A percentile compares a stretch with the other conserved stretches of the same genome.
phyloP scores from a whole-genome alignment of 2,797 vertebrate genomes.

The Pelochelys cantorii region DNA sequence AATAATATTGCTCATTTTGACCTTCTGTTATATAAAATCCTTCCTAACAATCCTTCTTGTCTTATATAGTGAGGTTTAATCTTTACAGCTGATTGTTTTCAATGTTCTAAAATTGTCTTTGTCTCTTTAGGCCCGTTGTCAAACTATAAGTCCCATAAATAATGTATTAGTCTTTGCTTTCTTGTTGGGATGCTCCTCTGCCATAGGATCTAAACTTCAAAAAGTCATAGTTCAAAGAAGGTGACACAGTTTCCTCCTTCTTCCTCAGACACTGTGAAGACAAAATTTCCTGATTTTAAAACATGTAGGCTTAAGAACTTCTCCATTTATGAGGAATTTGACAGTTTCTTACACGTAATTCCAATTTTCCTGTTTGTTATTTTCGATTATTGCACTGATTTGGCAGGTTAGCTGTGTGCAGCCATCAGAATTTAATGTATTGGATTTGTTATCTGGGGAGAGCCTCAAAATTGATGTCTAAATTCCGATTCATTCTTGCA shows the following conservation, averaged over 20 bases:
- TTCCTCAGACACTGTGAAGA: slow-evolving; percentile 42
- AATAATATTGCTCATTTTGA: not conserved
- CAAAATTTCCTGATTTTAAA: slow-evolving; percentile 60
- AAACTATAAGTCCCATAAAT: slow-evolving; percentile 71
- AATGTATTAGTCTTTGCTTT: slow-evolving; percentile 59
- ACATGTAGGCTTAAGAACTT: slow-evolving; percentile 4
- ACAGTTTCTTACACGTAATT: slow-evolving; percentile 37
- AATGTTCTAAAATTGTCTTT: not conserved
- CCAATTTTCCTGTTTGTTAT: slow-evolving; percentile 70
- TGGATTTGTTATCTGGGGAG: not conserved
- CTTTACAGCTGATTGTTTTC: not conserved
- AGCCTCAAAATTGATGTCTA: slow-evolving; percentile 7
- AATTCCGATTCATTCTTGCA: not conserved
- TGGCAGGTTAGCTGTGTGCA: slow-evolving; percentile 19
- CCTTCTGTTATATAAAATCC: not conserved
- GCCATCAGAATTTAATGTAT: slow-evolving; percentile 4
- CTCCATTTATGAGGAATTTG: slow-evolving; percentile 61
- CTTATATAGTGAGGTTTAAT: slow-evolving; percentile 29
- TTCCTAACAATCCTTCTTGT: slow-evolving; percentile 21
- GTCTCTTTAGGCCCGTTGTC: slow-evolving; percentile 30
- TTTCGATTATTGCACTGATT: slow-evolving; percentile 25
- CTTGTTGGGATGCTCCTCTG: slow-evolving; percentile 50
- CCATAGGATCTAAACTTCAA: slow-evolving; percentile 25
- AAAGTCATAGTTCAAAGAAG: slow-evolving; percentile 61
- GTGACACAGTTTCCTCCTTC: slow-evolving; percentile 76